Base-by-base conservation (phyloP, 2,888 invertebrate species). In the Polyploca ridens region DNA sequence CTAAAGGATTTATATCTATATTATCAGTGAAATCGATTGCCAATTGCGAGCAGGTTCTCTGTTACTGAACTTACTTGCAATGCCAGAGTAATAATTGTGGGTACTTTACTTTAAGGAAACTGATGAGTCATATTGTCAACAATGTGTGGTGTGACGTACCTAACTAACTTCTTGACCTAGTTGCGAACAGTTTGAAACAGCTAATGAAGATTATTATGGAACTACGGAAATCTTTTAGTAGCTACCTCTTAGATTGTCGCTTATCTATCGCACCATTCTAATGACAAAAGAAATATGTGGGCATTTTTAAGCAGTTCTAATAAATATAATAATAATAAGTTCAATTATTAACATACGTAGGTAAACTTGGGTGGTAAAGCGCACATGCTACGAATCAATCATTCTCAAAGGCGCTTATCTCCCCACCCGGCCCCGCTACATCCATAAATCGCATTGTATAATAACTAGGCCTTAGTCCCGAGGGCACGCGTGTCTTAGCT, bases 361-460 rank as follows among this genome's bases (percentile, higher is more conserved):
- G 58, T 27, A 58, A 33, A 8, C 33, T 33, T 3, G 3, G 10
- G 8, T n/a, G 16, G 27, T 44, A 27, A 27, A 41, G 7, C 61
- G 11, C 66, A 68, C 65, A 65, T 62, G 66, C 69, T 66, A 68
- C 68, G 64, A 73, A 77, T 77, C 77, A 75, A 77, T 77, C 77
- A 71, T 41, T 35, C 49, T 63, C 61, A 67, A 72, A 66, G 62
- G 58, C 63, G n/a, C 10, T 77, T 41, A 73, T 77, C 75, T 75
- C 66, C 33, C 41, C 19, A 19, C 11, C 60, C 41, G 41, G 19
- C 10, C 41, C 38, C 63, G 33, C 66, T 67, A 64, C 69, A 63
- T 63, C 57, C 59, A 71, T 75, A 71, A 68, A 73, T 73, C 65
- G 66, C 63, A 62, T 63, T 67, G 68, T 64, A 58, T 69, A 65